Evolutionary conservation across 2,113 vertebrate genomes (phyloP), one percentile per base, ranked within the genome.

Genomic region (Centrocercus urophasianus): DNA sequence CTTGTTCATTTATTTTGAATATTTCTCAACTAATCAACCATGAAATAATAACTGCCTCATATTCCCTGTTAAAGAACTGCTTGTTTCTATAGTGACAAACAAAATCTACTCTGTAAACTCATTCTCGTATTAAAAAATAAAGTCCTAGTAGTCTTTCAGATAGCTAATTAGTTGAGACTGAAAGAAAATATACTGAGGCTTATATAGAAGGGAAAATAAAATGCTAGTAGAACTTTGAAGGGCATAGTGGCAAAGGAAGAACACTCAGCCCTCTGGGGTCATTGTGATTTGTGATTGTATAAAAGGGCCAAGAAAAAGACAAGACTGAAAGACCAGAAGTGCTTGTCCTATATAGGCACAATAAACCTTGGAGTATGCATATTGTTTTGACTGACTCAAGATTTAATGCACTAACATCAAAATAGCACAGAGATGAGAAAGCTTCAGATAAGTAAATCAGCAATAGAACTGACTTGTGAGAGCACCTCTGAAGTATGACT

Each of bases 11-110:
- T 69, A 47, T 85, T 93, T 93, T 16, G 2, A 92, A 71, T 89
- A 90, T 95, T 92, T 95, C 80, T 88, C 78, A 94, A 60, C 38
- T 79, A 67, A 67, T 75, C 75, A 81, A 50, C 57, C 95, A 69
- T 75, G 64, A 95, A 94, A 88, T 88, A 93, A 77, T 45, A 80
- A 76, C 24, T 66, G 61, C 54, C 86, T 72, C 67, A 72, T 17
- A 78, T 10, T 24, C 14, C 50, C 43, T 48, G 5, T 76, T 81
- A 86, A 93, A 80, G 30, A 63, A 69, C 36, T 77, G 13, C 18
- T 91, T 88, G 47, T 84, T 95, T 84, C 76, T 83, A 38, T 65
- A 95, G 52, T 9, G 73, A 88, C 48, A 80, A 92, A 83, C 4
- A 82, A 69, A 93, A 69, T 88, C 34, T 84, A 64, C 66, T 76